Evolutionary conservation across 2,797 vertebrate species (phyloP), one percentile per base, ranked within the genome.

Genomic region (Gymnoscopelus microlampas): DNA sequence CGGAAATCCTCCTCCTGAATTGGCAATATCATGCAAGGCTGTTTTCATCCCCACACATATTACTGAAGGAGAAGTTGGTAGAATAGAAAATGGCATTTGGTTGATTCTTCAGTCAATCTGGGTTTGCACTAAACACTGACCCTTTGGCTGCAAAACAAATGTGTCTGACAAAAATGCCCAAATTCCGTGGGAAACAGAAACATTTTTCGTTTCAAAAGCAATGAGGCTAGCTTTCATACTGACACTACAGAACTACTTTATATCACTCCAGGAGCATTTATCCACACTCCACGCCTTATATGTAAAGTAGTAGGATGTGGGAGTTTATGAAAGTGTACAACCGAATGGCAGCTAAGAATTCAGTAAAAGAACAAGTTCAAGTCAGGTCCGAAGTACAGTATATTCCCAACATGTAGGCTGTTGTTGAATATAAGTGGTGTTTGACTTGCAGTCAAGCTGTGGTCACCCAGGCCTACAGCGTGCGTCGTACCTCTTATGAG

Each of bases 401-500:
- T 13, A 68, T 62, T 71, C 44, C 57, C 64, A 74, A 59, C 78
- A 77, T 70, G 75, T 63, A 68, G 76, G 73, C 82, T 80, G 68
- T 72, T 80, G 81, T 62, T 80, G 32, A 73, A 76, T 75, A 68
- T 73, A 80, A 83, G 75, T 66, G 81, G 73, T 70, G 50, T 84
- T 63, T 72, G 76, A 73, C 66, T 50, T 64, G 53, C 76, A 86
- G 74, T 81, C 75, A 83, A 74, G 65, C 76, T 59, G 76, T 76
- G 80, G 69, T 83, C 85, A 82, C 60, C 77, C 83, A 76, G 86
- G 78, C 77, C 83, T 72, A 64, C 63, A 76, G 77, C 59, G 65
- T 67, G 76, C 78, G 83, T 85, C 83, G 77, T 85, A 68, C 57
- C 15, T 12, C 68, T 88, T 70, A 85, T 76, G 80, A 78, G 66